Evolutionary conservation across 2,797 vertebrate genomes (phyloP), one percentile per base, ranked within the genome.

Genomic region (Xyrichtys novacula): DNA sequence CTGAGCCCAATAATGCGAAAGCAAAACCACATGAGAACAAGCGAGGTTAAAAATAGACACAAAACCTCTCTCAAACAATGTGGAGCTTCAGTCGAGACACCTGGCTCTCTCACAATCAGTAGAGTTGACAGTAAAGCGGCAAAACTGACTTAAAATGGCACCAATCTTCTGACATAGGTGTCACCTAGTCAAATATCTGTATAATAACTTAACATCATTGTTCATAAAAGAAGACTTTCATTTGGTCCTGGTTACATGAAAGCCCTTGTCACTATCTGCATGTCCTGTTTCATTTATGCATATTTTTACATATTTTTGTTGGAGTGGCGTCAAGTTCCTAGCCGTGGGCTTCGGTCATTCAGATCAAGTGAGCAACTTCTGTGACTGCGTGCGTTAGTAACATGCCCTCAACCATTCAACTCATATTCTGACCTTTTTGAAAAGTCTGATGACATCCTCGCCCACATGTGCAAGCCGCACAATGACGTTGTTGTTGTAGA

Each of bases 401-500:
- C 62, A 4, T 49, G 73, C 31, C 43, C 74, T 57, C 63, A 38
- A 75, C 57, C 71, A 34, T 60, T 74, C 74, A 49, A 83, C 81
- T 78, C 78, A 7, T 16, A 39, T 58, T 75, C 87, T 90, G 89
- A 99, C 98, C 97, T 99, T 99, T 92, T 99, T 99, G 74, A 99
- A 99, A 83, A 99, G 97, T 84, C 98, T 94, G 92, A 99, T 96
- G 92, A 99, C 97, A 86, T 99, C 98, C 85, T 99, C 98, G 1
- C 97, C 97, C 92, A 99, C 96, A 81, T 99, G 98, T 0, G 97
- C 95, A 67, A 99, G 93, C 11, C 97, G 95, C 17, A 99, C 96
- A 5, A 98, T 99, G 90, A 99, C 96, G 44, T 99, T 99, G 94
- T 98, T 99, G 92, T 95, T 97, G 92, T 99, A 99, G 93, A 99